phyloP scores from a whole-genome alignment of 2,797 vertebrate genomes.

The Melanotaenia boesemani region DNA sequence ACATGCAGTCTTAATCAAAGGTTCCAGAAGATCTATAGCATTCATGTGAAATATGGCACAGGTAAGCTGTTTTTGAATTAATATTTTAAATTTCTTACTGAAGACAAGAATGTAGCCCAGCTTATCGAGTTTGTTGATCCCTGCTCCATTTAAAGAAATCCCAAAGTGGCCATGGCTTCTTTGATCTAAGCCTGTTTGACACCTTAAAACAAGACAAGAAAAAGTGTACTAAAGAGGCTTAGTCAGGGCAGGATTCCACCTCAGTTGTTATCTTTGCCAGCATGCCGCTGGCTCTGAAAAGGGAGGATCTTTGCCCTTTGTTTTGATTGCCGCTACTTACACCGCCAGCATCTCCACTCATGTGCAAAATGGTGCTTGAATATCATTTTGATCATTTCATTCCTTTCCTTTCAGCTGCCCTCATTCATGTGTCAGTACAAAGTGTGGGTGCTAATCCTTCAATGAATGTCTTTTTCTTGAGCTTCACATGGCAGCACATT shows the following conservation, averaged over 20 bases:
- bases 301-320: conserved; percentile 69
- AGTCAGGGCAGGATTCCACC: conserved; percentile 58
- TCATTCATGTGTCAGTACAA: conserved; percentile 77
- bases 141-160: conserved; percentile 43
- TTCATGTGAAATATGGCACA: conserved; percentile 54
- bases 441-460: conserved; percentile 76
- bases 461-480: conserved; percentile 71
- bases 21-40: conserved; percentile 60
- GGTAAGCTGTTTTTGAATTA: conserved; percentile 56
- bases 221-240: conserved; percentile 52
- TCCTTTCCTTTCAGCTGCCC: conserved; percentile 72
- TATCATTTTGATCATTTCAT: conserved; percentile 75
- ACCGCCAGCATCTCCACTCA: conserved; percentile 76
- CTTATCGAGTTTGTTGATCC: conserved; percentile 44
- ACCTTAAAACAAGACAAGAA: conserved; percentile 63
- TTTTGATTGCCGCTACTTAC: conserved; percentile 74
- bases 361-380: conserved; percentile 73
- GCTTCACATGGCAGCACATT: conserved; percentile 72
- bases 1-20: conserved; percentile 67
- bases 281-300: conserved; percentile 57
- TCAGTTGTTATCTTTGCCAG: conserved; percentile 69
- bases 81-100: conserved; percentile 40
- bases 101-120: not conserved
- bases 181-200: conserved; percentile 70
- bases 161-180: conserved; percentile 40